These are phyloP conservation scores for Holotrichia oblita DNA, from an alignment of 1,140 invertebrate genomes.

Conservation along the genomic window DNA sequence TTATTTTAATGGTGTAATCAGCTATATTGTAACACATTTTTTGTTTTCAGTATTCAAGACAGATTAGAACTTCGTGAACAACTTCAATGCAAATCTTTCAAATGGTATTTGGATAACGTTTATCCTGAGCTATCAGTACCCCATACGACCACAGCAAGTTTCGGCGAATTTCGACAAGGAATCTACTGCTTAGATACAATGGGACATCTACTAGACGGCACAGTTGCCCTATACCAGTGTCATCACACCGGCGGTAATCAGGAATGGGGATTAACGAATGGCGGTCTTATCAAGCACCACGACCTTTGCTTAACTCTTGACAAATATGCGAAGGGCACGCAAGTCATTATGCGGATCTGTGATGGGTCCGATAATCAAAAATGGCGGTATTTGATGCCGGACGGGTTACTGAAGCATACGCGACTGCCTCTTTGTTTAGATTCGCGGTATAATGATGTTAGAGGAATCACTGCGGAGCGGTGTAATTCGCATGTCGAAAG, in stretches of 20 bases:
- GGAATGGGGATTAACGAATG: constrained; percentile 88
- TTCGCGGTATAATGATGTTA: constrained; percentile 69
- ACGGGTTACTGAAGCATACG: constrained; percentile 76
- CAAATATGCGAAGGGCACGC: constrained; percentile 72
- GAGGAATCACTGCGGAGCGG: constrained; percentile 74
- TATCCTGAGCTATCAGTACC: constrained; percentile 92
- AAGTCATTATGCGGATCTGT: constrained; percentile 79
- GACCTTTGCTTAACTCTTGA: constrained; percentile 85
- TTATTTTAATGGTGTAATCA: neutral
- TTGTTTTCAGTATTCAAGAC: constrained; percentile 80
- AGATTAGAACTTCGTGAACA: constrained; percentile 82
- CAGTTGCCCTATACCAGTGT: constrained; percentile 89
- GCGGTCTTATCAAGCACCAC: constrained; percentile 84
- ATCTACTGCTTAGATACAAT: constrained; percentile 91
- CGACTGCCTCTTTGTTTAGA: constrained; percentile 84
- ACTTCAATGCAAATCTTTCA: constrained; percentile 93
- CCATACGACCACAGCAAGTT: constrained; percentile 65
- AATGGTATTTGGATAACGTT: constrained; percentile 97
- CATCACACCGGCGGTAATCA: constrained; percentile 97
- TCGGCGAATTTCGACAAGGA: constrained; percentile 78
- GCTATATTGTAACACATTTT: neutral
- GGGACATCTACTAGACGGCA: constrained; percentile 88
- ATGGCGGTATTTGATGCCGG: constrained; percentile 76
- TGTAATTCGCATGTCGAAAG: constrained; percentile 73
- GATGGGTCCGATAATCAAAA: constrained; percentile 79